Conservation (phyloP, 2,113 vertebrate species). For the Protobothrops mucrosquamatus region DNA sequence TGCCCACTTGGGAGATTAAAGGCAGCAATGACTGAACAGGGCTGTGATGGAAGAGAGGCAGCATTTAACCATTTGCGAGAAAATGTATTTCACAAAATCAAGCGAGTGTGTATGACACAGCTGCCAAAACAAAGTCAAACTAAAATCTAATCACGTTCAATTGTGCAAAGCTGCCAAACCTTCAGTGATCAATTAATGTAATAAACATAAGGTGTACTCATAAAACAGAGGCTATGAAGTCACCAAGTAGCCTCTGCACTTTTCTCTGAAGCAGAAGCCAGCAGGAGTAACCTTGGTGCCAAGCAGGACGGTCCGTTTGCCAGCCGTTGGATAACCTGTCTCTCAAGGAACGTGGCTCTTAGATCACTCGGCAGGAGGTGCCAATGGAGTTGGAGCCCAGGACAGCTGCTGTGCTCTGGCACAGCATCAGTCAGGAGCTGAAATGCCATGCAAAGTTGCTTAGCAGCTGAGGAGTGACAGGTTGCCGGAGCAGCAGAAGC, state of each 20-base stretch:
- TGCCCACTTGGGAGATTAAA: neutral
- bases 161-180: slow-evolving; percentile 20
- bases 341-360: slow-evolving; percentile 8
- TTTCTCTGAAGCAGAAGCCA: neutral
- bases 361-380: neutral
- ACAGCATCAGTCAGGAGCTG: neutral
- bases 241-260: neutral
- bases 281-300: neutral
- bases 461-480: slow-evolving; percentile 32
- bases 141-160: neutral
- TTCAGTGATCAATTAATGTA: slow-evolving; percentile 4
- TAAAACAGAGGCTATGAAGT: slow-evolving; percentile 13
- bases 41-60: neutral
- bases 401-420: slow-evolving; percentile 14
- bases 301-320: neutral
- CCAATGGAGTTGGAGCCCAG: slow-evolving; percentile 29
- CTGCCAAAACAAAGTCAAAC: slow-evolving; percentile 39
- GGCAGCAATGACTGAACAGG: neutral
- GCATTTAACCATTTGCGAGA: slow-evolving; percentile 14
- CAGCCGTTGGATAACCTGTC: neutral
- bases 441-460: slow-evolving; percentile 46
- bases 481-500: neutral
- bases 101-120: slow-evolving; percentile 35
- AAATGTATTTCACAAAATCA: neutral
- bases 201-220: slow-evolving; percentile 2